A percentile compares a stretch with the other conserved stretches of the same genome.
These are phyloP conservation scores for Eulacestoma nigropectus DNA, from an alignment of 2,113 vertebrate species.

Conservation along the genomic window DNA sequence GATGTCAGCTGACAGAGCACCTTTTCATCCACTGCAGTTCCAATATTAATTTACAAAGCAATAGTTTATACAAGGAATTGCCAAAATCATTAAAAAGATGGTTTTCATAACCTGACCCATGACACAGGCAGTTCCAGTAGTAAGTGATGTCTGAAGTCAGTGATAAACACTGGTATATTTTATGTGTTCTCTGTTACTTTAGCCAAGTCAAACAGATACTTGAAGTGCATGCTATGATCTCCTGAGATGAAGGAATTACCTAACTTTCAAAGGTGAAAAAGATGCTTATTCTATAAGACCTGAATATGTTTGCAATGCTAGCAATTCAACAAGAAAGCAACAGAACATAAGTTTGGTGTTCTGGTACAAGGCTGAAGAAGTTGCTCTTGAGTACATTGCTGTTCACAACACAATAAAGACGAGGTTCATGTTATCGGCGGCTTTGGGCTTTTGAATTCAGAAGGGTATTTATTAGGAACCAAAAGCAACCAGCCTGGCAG, in stretches of 20 bases:
- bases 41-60: not conserved
- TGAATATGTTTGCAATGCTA: not conserved
- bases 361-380: not conserved
- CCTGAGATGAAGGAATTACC: not conserved
- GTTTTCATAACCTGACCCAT: not conserved
- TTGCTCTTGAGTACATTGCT: not conserved
- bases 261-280: not conserved
- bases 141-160: not conserved
- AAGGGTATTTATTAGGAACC: not conserved
- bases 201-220: not conserved
- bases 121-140: not conserved
- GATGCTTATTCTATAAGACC: not conserved
- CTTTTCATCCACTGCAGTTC: not conserved
- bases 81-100: not conserved
- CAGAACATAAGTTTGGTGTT: not conserved
- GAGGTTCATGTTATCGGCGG: not conserved
- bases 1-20: not conserved
- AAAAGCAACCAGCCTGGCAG: not conserved
- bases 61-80: not conserved
- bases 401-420: not conserved
- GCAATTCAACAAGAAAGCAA: not conserved
- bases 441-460: not conserved
- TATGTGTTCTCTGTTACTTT: not conserved
- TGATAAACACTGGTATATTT: not conserved
- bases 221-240: not conserved